Conservation (phyloP, 2,888 invertebrate species). For the Tiliacea aurago region DNA sequence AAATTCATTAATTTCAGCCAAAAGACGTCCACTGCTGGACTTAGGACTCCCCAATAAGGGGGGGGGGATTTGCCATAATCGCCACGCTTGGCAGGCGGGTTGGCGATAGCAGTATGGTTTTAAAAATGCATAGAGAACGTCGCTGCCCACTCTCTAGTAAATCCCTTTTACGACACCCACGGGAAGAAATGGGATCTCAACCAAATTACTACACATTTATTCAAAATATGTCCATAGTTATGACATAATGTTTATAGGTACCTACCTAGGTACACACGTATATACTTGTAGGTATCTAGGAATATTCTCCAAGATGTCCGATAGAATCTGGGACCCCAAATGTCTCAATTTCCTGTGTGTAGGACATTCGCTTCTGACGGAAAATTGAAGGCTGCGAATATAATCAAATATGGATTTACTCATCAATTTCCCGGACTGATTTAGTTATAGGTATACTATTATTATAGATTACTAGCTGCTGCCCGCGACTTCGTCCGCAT, state of each 20-base stretch:
- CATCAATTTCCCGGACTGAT: neutral
- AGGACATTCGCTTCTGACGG: constrained; percentile 8
- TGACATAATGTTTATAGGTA: neutral
- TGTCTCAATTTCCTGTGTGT: constrained; percentile 47
- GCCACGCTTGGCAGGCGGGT: no score
- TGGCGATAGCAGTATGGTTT: no score
- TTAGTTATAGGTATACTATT: no score
- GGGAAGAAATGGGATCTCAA: no score
- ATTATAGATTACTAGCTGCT: neutral
- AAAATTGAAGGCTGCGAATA: constrained; percentile 24
- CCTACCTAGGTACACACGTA: neutral
- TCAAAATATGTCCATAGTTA: neutral
- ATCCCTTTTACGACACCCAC: no score
- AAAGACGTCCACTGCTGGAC: no score
- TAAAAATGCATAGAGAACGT: no score
- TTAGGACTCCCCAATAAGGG: no score
- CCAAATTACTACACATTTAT: neutral
- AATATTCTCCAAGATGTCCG: neutral
- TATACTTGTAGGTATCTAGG: neutral
- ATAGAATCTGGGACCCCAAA: constrained; percentile 36
- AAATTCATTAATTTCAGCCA: no score
- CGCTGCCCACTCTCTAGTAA: no score
- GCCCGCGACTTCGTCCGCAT: no score
- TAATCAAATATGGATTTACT: constrained; percentile 24
- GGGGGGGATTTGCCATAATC: no score